Evolutionary conservation across 37 sponge, comb jelly and placozoan species (phyloP).

Genomic region (Amphimedon queenslandica): DNA sequence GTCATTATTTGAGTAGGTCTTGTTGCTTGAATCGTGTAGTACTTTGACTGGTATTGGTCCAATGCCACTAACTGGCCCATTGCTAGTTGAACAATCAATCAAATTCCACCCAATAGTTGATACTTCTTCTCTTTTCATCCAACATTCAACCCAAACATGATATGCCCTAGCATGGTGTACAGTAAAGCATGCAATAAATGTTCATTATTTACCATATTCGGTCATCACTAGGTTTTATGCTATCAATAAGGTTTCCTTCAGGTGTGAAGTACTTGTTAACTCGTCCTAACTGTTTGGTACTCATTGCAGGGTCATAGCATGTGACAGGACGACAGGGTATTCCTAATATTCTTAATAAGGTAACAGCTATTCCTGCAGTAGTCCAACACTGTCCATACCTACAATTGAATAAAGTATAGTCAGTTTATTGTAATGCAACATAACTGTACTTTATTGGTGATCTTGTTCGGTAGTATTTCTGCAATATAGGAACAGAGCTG

Average conservation of each 20-base stretch:
- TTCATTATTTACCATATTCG: conserved; percentile 33
- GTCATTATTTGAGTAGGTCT: conserved; percentile 29
- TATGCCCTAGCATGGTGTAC: conserved; percentile 53
- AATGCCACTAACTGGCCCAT: neutral
- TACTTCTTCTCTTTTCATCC: conserved; percentile 73
- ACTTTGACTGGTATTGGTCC: conserved; percentile 12
- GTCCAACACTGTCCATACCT: conserved; percentile 87
- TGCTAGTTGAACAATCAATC: neutral
- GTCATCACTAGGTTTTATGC: conserved; percentile 24
- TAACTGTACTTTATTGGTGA: conserved; percentile 59
- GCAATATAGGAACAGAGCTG: conserved; percentile 61
- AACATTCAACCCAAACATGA: conserved; percentile 81
- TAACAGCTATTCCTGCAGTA: conserved; percentile 70
- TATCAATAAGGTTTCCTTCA: conserved; percentile 48
- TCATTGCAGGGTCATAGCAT: conserved; percentile 73
- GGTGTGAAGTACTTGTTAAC: conserved; percentile 55
- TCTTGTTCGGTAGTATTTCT: conserved; percentile 36
- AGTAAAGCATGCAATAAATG: conserved; percentile 5
- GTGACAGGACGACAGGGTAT: conserved; percentile 75
- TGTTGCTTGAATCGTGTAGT: neutral
- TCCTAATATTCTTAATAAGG: conserved; percentile 69
- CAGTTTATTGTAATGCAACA: neutral
- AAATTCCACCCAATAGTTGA: conserved; percentile 67
- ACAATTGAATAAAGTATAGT: neutral
- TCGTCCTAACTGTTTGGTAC: conserved; percentile 23